phyloP scores from a whole-genome alignment of 2,888 invertebrate genomes.

The Nebria salina region DNA sequence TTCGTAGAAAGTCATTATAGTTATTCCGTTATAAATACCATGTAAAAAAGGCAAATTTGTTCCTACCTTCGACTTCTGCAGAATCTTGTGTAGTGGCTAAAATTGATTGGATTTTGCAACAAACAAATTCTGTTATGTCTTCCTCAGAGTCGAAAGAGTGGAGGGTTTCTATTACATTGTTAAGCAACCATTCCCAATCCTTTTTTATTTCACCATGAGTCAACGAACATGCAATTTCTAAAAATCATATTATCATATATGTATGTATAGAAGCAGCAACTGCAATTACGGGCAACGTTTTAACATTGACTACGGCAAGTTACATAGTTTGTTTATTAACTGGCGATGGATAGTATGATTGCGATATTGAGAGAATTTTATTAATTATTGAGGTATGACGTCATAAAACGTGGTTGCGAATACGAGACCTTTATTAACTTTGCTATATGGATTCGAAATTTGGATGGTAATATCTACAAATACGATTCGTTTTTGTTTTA shows the following conservation, averaged over 20 bases:
- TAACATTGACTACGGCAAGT: too few species aligned
- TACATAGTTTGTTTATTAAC: too few species aligned
- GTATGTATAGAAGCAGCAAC: background rate
- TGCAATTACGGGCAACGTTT: too few species aligned
- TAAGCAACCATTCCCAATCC: conserved; percentile 95
- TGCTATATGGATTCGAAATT: too few species aligned
- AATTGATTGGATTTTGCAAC: conserved; percentile 95
- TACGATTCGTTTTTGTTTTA: too few species aligned
- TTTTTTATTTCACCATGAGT: conserved; percentile 86
- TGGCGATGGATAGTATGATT: too few species aligned
- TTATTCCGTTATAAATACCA: too few species aligned
- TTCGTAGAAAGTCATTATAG: background rate
- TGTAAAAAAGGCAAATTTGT: background rate
- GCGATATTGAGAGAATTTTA: too few species aligned
- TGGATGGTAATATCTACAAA: too few species aligned
- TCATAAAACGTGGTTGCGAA: too few species aligned
- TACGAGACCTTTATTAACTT: too few species aligned
- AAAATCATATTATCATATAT: conserved; percentile 52
- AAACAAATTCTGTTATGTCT: conserved; percentile 94
- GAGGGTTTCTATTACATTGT: conserved; percentile 85
- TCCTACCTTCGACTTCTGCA: conserved; percentile 66
- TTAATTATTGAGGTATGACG: too few species aligned
- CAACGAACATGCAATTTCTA: conserved; percentile 90
- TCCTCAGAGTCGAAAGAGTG: conserved; percentile 93
- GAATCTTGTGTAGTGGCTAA: conserved; percentile 80